A percentile compares a stretch with the other conserved stretches of the same genome.
Conservation (phyloP, 2,888 invertebrate species). For the Coleophora flavipennella region DNA sequence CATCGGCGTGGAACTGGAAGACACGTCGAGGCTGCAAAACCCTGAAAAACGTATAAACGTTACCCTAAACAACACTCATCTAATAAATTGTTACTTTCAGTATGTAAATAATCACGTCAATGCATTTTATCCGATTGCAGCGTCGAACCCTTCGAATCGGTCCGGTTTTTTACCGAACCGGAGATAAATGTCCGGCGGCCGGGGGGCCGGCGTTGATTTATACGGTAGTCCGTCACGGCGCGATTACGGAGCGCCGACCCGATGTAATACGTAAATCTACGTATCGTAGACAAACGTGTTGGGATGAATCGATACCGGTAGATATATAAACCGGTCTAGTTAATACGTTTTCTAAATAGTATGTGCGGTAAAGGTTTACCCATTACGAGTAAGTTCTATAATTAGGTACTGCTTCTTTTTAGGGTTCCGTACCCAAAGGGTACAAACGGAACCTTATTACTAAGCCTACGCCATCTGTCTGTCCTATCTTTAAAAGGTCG, state of each 20-base stretch:
- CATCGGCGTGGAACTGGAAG: no score
- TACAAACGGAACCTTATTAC: no score
- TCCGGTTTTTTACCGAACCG: conserved; percentile 24
- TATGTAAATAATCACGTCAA: conserved; percentile 22
- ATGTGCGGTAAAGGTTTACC: no score
- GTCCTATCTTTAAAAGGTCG: no score
- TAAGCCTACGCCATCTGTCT: no score
- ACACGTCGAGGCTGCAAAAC: no score
- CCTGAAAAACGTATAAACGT: background rate
- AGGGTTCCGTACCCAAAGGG: no score
- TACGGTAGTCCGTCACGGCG: conserved; percentile 62
- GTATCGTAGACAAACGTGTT: conserved; percentile 23
- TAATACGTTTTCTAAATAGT: conserved; percentile 26
- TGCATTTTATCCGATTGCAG: conserved; percentile 22
- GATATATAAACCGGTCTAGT: conserved; percentile 25
- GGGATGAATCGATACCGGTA: conserved; percentile 41
- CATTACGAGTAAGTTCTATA: no score
- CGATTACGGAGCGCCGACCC: conserved; percentile 57
- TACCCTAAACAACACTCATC: background rate
- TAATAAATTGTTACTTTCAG: no score
- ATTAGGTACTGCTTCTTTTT: no score
- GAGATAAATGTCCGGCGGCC: conserved; percentile 66
- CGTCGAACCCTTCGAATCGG: conserved; percentile 18
- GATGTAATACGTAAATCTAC: conserved; percentile 49
- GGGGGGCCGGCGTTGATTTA: conserved; percentile 69